Conservation (phyloP, 2,113 vertebrate genomes). For the Leiothrix lutea region DNA sequence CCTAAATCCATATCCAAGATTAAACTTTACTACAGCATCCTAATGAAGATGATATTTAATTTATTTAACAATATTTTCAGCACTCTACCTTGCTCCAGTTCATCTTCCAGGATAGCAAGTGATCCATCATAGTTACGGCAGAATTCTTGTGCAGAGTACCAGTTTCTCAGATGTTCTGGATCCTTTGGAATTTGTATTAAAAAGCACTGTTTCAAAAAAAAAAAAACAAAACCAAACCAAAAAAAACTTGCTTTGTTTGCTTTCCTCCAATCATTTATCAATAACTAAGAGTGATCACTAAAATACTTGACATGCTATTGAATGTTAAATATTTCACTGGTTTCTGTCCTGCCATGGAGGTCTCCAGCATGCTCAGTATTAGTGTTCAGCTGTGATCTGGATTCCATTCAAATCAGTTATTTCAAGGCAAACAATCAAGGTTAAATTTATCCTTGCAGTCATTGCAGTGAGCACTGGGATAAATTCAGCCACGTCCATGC, state of each 20-base stretch:
- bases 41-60: background rate
- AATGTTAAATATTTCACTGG: background rate
- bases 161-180: slow-evolving; percentile 75
- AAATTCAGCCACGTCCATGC: background rate
- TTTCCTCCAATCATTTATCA: background rate
- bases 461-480: background rate
- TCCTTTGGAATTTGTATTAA: slow-evolving; percentile 81
- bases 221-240: background rate
- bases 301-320: background rate
- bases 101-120: slow-evolving; percentile 82
- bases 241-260: background rate
- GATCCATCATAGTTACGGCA: slow-evolving; percentile 78
- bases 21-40: background rate
- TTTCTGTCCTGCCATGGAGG: background rate
- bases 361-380: background rate
- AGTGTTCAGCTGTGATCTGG: background rate
- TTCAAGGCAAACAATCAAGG: background rate
- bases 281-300: background rate
- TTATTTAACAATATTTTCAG: background rate
- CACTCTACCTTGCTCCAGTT: slow-evolving; percentile 89
- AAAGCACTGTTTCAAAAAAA: slow-evolving; percentile 79
- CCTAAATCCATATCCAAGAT: background rate
- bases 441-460: background rate
- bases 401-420: background rate
- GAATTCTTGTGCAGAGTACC: slow-evolving; percentile 83